Base-by-base conservation (phyloP, 1,140 invertebrate genomes). In the Anastrepha obliqua region DNA sequence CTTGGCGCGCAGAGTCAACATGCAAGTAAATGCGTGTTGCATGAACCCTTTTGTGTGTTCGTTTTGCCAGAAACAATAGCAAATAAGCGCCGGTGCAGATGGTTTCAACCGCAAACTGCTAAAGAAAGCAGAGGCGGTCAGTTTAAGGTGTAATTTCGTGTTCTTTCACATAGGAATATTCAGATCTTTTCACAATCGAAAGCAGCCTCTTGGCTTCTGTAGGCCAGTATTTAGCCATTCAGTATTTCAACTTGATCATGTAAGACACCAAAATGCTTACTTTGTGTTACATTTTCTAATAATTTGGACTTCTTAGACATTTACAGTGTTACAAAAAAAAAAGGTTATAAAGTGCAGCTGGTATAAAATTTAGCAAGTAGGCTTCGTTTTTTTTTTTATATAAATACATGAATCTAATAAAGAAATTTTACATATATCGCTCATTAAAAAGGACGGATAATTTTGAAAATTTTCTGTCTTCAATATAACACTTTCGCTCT, bases 21-120 rank as follows among this genome's bases (percentile, higher is more conserved):
- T 81, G 74, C 74, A 81, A 81, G 55, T 81, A 55, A 81, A 81
- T 81, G 74, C 74, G 74, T 81, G 47, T 29, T 81, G 74, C 74
- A 55, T 29, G 39, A 81, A 81, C 74, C 47, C 47, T 81, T 81
- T 81, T 81, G 74, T 70, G n/a, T 47, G 2, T 70, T 42, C 20
- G 74, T 9, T 11, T 20, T 55, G 74, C 47, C 44, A 29, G 74
- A 44, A 55, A 81, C 47, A 81, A 81, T 81, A 81, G 55, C 74
- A 55, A 81, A 81, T 81, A 29, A 29, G 20, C 42, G n/a, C 6
- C 7, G 29, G 55, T 81, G 47, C 47, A 29, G 74, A 55, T 81
- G 74, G n/a, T 17, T 51, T 51, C 1, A 2, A 55, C 47, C 51
- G n/a, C n/a, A 8, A 81, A 20, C 5, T 51, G 17, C 8, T 81